Conservation (phyloP, 2,113 vertebrate genomes). For the Phalacrocorax pelagicus region DNA sequence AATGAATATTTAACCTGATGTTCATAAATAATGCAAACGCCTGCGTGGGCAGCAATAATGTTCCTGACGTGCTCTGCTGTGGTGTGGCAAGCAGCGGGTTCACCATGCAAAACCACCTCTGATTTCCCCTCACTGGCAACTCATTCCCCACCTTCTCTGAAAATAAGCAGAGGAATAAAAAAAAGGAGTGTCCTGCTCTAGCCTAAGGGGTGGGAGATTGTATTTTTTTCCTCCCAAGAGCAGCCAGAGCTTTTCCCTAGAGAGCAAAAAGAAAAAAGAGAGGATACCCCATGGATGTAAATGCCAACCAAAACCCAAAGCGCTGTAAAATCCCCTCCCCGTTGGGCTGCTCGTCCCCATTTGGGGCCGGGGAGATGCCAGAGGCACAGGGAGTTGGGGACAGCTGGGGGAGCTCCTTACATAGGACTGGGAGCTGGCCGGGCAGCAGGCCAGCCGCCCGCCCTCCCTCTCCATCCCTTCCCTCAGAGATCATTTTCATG, state of each 20-base stretch:
- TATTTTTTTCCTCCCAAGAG: background rate
- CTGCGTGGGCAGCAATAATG: background rate
- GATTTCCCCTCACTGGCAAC: background rate
- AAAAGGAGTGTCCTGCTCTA: background rate
- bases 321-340: accelerated
- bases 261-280: background rate
- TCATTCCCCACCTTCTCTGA: background rate
- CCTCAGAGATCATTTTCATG: background rate
- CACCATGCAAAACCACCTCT: background rate
- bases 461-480: background rate
- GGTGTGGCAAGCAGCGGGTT: background rate
- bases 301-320: background rate
- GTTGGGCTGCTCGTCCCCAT: accelerated
- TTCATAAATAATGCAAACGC: background rate
- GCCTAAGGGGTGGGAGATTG: background rate
- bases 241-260: background rate
- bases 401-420: conserved; percentile 40
- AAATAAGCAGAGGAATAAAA: background rate
- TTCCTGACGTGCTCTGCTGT: background rate
- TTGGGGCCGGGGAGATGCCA: background rate
- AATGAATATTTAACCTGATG: background rate
- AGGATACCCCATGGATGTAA: background rate
- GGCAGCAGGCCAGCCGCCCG: background rate
- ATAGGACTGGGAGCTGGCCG: background rate
- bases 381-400: background rate